phyloP scores from a whole-genome alignment of 1,140 invertebrate species.

The Schmidtea mediterranea region DNA sequence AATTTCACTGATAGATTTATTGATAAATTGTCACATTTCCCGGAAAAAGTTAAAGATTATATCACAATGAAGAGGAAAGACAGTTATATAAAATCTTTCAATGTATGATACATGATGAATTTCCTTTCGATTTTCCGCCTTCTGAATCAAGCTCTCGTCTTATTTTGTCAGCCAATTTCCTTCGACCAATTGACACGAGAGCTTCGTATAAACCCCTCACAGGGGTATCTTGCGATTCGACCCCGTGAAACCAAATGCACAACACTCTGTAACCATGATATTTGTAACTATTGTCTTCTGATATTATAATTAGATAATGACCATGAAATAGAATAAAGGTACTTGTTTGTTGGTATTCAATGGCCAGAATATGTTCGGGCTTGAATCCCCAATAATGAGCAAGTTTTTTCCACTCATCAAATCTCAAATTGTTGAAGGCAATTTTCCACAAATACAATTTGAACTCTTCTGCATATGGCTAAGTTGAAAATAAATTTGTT shows the following conservation, averaged over 20 bases:
- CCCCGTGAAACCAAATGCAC: constrained; percentile 40
- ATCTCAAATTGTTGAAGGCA: constrained; percentile 38
- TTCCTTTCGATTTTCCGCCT: no score
- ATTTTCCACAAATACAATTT: constrained; percentile 35
- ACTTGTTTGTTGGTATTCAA: constrained; percentile 48
- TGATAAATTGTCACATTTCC: no score
- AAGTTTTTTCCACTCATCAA: constrained; percentile 41
- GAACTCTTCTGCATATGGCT: constrained; percentile 14
- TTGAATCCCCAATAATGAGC: constrained; percentile 43
- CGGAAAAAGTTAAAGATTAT: no score
- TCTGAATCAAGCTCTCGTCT: not conserved
- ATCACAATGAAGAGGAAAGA: no score
- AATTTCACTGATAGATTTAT: no score
- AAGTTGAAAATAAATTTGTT: no score
- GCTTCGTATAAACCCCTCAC: constrained; percentile 39
- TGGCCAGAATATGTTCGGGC: constrained; percentile 40
- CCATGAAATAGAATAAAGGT: constrained; percentile 4
- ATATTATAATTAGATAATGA: constrained; percentile 6
- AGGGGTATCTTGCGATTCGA: constrained; percentile 34
- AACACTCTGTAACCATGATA: constrained; percentile 43
- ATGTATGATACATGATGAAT: no score
- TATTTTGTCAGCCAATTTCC: constrained; percentile 32
- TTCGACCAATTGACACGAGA: constrained; percentile 34
- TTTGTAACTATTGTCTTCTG: constrained; percentile 43
- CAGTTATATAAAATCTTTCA: no score